Evolutionary conservation across 2,113 vertebrate species (phyloP).

Genomic region (Limnothrissa miodon): DNA sequence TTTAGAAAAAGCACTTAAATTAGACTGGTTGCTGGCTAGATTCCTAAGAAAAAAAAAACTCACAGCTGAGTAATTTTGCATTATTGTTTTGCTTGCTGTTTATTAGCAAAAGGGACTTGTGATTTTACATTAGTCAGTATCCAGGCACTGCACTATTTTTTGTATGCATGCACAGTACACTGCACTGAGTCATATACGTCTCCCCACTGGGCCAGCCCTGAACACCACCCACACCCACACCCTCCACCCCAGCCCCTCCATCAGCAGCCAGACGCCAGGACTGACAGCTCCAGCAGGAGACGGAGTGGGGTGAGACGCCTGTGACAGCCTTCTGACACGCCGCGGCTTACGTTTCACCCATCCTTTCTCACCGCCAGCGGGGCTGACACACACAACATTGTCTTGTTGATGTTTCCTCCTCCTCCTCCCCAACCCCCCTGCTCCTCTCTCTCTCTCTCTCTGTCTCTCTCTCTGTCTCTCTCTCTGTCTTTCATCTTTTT

Average conservation of each 20-base stretch:
- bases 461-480: constrained; percentile 53
- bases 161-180: too few relatives aligned
- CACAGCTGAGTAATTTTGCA: too few relatives aligned
- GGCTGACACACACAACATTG: constrained; percentile 51
- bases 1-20: too few relatives aligned
- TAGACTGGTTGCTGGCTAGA: too few relatives aligned
- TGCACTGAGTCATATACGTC: background rate
- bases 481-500: constrained; percentile 53
- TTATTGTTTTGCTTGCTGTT: too few relatives aligned
- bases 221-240: background rate
- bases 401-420: constrained; percentile 33
- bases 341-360: constrained; percentile 43
- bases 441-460: background rate
- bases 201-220: too few relatives aligned
- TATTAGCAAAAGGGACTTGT: too few relatives aligned
- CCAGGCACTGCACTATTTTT: too few relatives aligned
- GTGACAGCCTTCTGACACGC: constrained; percentile 47
- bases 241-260: constrained; percentile 37
- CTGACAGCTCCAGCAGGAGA: constrained; percentile 50
- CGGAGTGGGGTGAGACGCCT: constrained; percentile 41
- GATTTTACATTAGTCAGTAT: too few relatives aligned
- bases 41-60: too few relatives aligned
- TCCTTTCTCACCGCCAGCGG: constrained; percentile 42
- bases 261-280: constrained; percentile 48
- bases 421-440: constrained; percentile 37